Evolutionary conservation across 1,140 invertebrate species (phyloP).

Genomic region (Lucilia cuprina): DNA sequence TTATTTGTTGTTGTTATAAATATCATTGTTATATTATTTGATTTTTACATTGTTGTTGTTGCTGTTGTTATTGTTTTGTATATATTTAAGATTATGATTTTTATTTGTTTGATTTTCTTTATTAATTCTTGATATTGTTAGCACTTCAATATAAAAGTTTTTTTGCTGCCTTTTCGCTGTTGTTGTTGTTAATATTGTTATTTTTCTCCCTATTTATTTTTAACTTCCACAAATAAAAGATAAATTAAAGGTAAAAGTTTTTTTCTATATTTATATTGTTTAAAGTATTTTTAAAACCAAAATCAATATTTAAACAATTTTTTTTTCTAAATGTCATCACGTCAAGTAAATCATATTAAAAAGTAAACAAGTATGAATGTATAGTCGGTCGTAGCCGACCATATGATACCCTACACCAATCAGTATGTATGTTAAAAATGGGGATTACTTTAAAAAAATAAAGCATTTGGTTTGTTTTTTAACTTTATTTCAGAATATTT

Average conservation of each 20-base stretch:
- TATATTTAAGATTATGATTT: not conserved
- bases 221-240: not conserved
- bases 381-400: no score
- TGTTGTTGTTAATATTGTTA: not conserved
- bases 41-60: not conserved
- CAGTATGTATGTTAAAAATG: no score
- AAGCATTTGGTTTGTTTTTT: no score
- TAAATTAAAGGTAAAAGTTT: not conserved
- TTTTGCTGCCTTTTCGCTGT: not conserved
- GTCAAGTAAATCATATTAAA: no score
- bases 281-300: not conserved
- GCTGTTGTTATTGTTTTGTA: not conserved
- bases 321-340: not conserved
- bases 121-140: not conserved
- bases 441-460: no score
- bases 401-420: no score
- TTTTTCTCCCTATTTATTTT: not conserved
- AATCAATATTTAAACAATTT: conserved; percentile 2
- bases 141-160: not conserved
- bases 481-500: no score
- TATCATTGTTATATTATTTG: not conserved
- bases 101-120: not conserved
- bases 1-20: not conserved
- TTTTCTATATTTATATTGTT: not conserved
- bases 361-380: no score